These are phyloP conservation scores for Nephrotoma guestfalica DNA, from an alignment of 2,888 invertebrate species.

Conservation along the genomic window DNA sequence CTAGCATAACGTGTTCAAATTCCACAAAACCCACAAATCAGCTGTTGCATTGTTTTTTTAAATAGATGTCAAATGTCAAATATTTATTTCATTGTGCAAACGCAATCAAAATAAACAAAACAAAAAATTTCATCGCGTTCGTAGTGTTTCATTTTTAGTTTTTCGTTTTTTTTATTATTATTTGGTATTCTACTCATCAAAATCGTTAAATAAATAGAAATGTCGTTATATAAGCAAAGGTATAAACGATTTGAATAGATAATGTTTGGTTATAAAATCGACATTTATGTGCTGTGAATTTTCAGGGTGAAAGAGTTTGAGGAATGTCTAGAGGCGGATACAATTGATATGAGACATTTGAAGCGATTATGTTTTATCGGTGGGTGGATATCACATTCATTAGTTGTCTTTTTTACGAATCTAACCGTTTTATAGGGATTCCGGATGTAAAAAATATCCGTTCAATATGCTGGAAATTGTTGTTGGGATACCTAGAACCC, in stretches of 20 bases:
- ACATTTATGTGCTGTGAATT: not conserved
- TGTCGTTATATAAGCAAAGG: conserved; percentile 1
- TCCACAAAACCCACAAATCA: not conserved
- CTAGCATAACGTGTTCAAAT: not conserved
- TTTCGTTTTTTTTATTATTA: not conserved
- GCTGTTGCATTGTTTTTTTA: not conserved
- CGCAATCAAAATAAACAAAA: not conserved
- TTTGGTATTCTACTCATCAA: not conserved
- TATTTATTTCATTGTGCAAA: not conserved
- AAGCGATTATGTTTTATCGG: conserved; percentile 67
- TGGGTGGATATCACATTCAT: conserved; percentile 27
- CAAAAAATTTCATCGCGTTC: not conserved
- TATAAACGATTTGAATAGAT: not conserved
- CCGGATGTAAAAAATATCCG: conserved; percentile 76
- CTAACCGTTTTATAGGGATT: conserved; percentile 46
- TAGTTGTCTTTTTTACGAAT: not conserved
- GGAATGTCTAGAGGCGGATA: conserved; percentile 50
- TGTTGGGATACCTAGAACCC: conserved; percentile 71
- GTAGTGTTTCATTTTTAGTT: not conserved
- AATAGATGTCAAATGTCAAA: not conserved
- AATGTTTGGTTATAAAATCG: not conserved
- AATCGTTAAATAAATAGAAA: not conserved
- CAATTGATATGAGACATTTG: conserved; percentile 52
- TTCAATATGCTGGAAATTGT: conserved; percentile 75
- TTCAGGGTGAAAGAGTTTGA: conserved; percentile 67